phyloP scores from a whole-genome alignment of 2,888 invertebrate genomes.

The Drosophila stalkeri region DNA sequence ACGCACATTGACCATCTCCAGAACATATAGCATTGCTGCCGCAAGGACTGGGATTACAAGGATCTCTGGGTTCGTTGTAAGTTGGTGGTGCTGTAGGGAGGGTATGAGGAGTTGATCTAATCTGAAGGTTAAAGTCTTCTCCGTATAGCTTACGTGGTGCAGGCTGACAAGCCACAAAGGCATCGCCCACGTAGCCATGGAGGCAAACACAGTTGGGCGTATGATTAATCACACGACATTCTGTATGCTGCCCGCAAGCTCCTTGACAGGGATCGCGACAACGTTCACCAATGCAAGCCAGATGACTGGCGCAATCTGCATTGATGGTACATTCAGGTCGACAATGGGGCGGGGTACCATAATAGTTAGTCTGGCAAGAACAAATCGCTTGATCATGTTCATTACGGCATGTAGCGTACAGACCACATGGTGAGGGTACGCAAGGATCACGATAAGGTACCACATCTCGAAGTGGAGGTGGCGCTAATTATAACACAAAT shows the following conservation, averaged over 20 bases:
- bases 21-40: constrained; percentile 91
- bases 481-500: constrained; percentile 51
- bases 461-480: constrained; percentile 62
- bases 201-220: constrained; percentile 91
- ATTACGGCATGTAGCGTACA: constrained; percentile 88
- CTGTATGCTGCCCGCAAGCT: constrained; percentile 89
- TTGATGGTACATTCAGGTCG: constrained; percentile 90
- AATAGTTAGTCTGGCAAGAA: constrained; percentile 88
- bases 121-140: neutral
- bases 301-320: constrained; percentile 90
- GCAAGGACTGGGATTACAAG: constrained; percentile 91
- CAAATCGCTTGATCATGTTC: constrained; percentile 88
- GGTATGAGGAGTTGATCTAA: neutral
- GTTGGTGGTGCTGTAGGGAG: constrained; percentile 57
- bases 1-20: constrained; percentile 88
- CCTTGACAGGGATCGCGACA: constrained; percentile 93
- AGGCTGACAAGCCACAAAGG: constrained; percentile 87
- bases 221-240: constrained; percentile 89
- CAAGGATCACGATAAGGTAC: constrained; percentile 86
- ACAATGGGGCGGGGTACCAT: constrained; percentile 90
- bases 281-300: constrained; percentile 91
- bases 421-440: constrained; percentile 89
- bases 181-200: constrained; percentile 90
- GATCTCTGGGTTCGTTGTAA: constrained; percentile 85
- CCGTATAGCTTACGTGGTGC: constrained; percentile 66